Conservation (phyloP, 2,888 invertebrate genomes). For the Timandra comae region DNA sequence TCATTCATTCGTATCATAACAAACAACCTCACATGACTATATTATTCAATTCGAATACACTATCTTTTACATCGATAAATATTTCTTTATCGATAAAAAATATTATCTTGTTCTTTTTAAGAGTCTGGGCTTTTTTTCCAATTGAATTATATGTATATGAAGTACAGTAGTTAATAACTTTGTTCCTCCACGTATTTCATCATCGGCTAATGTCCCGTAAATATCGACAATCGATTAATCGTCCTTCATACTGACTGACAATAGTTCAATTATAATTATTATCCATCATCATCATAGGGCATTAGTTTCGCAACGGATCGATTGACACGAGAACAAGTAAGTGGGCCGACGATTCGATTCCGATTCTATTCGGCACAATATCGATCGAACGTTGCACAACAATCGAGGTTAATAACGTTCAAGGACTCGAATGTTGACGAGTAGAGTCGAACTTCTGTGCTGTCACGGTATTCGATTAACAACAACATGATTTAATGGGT, state of each 20-base stretch:
- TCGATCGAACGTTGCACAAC: constrained; percentile 48
- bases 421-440: constrained; percentile 50
- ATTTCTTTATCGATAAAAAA: too few species aligned
- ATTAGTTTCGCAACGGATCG: constrained; percentile 47
- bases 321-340: constrained; percentile 45
- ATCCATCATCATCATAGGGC: constrained; percentile 48
- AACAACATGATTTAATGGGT: constrained; percentile 45
- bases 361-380: constrained; percentile 54
- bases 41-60: too few species aligned
- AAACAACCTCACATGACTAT: not conserved
- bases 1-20: not conserved
- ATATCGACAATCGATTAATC: constrained; percentile 22
- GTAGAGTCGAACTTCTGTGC: constrained; percentile 37
- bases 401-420: constrained; percentile 54
- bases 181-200: too few species aligned
- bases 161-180: too few species aligned
- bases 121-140: too few species aligned
- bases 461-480: constrained; percentile 46
- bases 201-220: too few species aligned
- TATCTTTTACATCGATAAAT: too few species aligned
- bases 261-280: constrained; percentile 43
- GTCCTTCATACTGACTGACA: constrained; percentile 39
- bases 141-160: too few species aligned
- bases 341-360: constrained; percentile 42
- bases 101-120: too few species aligned